phyloP scores from a whole-genome alignment of 30 jellyfish, hydroid and myxozoan species.

The Phacellophora camtschatica region DNA sequence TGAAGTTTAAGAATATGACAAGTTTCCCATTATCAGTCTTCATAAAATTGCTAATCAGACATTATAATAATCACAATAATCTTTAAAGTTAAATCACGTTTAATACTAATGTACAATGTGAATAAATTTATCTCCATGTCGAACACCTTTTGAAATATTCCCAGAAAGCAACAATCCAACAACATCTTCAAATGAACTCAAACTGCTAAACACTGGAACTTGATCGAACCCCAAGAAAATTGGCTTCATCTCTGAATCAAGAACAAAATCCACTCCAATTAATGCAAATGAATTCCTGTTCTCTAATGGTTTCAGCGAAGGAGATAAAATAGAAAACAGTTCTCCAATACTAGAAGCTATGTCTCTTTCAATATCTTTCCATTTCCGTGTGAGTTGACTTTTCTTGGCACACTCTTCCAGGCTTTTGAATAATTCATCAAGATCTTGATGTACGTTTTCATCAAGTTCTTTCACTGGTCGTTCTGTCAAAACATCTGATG shows the following conservation, averaged over 20 bases:
- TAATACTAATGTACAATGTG: neutral
- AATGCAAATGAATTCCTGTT: conserved; percentile 25
- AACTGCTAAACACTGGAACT: conserved; percentile 16
- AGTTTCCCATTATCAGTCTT: too few relatives aligned
- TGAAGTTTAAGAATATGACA: too few relatives aligned
- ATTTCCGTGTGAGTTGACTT: conserved; percentile 21
- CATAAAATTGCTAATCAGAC: too few relatives aligned
- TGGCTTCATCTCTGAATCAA: conserved; percentile 34
- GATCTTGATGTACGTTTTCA: conserved; percentile 2
- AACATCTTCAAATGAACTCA: neutral
- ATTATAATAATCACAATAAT: too few relatives aligned
- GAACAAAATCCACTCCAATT: conserved; percentile 49
- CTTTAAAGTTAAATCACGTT: too few relatives aligned
- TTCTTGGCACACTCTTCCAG: conserved; percentile 30
- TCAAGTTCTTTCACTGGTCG: conserved; percentile 4
- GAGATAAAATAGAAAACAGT: neutral
- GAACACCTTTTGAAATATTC: neutral
- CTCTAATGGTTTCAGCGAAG: neutral
- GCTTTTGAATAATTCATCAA: conserved; percentile 15
- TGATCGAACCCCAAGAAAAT: conserved; percentile 51
- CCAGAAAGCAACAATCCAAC: neutral
- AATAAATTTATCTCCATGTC: neutral
- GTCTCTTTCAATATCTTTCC: conserved; percentile 60
- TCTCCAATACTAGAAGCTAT: conserved; percentile 27
- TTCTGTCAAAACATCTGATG: conserved; percentile 22